Conservation (phyloP, 2,888 invertebrate species). For the Tiliacea citrago region DNA sequence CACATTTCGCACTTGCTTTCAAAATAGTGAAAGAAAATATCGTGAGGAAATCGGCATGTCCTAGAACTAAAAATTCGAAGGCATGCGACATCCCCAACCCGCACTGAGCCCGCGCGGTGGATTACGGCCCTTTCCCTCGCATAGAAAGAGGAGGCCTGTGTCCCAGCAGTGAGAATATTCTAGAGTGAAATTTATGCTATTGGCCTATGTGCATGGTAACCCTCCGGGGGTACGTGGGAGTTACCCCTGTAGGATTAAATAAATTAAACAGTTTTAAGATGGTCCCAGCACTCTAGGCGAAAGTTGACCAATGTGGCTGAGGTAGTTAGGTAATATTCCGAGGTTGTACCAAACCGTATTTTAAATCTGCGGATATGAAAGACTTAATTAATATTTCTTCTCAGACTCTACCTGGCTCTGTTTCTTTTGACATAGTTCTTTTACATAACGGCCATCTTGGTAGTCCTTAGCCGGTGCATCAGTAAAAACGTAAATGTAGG, state of each 20-base stretch:
- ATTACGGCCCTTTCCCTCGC: no score
- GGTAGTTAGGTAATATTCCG: background rate
- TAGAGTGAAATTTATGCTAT: no score
- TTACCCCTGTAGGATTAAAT: background rate
- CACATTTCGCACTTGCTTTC: no score
- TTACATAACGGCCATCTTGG: conserved; percentile 39
- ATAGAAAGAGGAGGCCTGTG: no score
- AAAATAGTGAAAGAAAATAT: no score
- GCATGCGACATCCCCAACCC: no score
- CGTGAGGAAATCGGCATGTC: no score
- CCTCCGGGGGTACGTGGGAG: fast-evolving
- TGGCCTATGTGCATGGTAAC: no score
- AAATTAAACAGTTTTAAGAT: background rate
- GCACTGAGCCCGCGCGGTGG: no score
- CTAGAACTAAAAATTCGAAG: no score
- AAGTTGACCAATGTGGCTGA: background rate
- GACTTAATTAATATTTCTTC: background rate
- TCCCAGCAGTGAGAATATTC: no score
- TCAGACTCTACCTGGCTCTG: conserved; percentile 63
- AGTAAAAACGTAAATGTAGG: conserved; percentile 72
- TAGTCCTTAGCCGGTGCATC: conserved; percentile 71
- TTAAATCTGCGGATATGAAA: background rate
- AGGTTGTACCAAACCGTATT: background rate
- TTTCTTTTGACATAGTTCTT: conserved; percentile 66
- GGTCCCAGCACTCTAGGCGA: background rate